Evolutionary conservation across 2,113 vertebrate species (phyloP).

Genomic region (Eubucco bourcierii): DNA sequence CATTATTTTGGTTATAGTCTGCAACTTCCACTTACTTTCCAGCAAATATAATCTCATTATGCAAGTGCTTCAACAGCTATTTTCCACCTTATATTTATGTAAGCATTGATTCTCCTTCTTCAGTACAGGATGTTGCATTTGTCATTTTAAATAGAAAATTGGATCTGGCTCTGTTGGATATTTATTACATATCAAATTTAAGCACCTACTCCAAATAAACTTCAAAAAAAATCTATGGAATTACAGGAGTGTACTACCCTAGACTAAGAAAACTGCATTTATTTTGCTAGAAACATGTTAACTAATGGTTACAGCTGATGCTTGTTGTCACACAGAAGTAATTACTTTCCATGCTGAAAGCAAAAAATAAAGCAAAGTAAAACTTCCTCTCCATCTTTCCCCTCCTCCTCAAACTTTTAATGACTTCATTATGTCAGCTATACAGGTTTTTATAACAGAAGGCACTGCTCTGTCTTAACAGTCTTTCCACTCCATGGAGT

Average conservation of each 20-base stretch:
- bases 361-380: background rate
- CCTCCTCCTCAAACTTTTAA: background rate
- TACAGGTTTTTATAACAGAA: background rate
- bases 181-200: background rate
- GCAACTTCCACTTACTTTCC: background rate
- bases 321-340: background rate
- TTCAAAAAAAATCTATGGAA: background rate
- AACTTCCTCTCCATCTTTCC: background rate
- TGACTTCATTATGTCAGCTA: background rate
- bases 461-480: background rate
- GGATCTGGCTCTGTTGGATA: background rate
- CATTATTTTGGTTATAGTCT: background rate
- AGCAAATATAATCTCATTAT: background rate
- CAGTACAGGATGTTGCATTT: background rate
- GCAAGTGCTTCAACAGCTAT: background rate
- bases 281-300: background rate
- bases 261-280: background rate
- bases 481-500: no score
- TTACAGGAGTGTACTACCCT: background rate
- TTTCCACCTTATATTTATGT: background rate
- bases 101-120: background rate
- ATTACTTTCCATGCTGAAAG: background rate
- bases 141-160: background rate
- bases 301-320: background rate
- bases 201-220: background rate